Percentiles rank a stretch among this genome's conserved stretches.
Evolutionary conservation across 2,113 vertebrate species (phyloP).

Genomic region (Cryptotis parvus): DNA sequence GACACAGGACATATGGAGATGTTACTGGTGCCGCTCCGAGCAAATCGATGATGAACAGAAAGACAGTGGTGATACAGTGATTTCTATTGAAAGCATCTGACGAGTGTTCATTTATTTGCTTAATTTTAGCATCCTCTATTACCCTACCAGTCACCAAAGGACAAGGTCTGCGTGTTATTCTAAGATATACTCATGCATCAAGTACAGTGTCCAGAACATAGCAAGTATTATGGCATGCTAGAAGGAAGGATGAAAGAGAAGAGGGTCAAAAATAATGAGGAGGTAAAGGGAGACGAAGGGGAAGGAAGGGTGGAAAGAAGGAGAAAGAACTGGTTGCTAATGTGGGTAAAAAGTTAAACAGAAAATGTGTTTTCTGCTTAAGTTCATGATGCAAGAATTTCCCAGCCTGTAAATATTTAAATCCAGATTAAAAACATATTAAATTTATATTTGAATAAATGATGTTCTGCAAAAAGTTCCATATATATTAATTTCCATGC

Average conservation of each 20-base stretch:
- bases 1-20: too few relatives aligned
- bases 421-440: neutral
- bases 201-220: neutral
- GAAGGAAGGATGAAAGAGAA: neutral
- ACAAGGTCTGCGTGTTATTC: neutral
- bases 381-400: neutral
- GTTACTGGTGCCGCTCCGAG: too few relatives aligned
- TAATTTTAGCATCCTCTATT: neutral
- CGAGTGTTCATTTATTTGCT: neutral
- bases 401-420: constrained; percentile 33
- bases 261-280: neutral
- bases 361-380: neutral
- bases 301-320: too few relatives aligned
- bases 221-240: neutral
- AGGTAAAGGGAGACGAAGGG: neutral
- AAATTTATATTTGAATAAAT: constrained; percentile 40
- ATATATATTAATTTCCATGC: constrained; percentile 9
- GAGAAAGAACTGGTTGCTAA: too few relatives aligned
- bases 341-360: neutral
- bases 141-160: neutral
- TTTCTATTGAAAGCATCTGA: neutral
- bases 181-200: neutral
- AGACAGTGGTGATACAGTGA: too few relatives aligned
- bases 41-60: too few relatives aligned
- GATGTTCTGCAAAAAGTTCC: neutral